phyloP scores from a whole-genome alignment of 35 echinoderm and acorn worm species.

The Apostichopus californicus region DNA sequence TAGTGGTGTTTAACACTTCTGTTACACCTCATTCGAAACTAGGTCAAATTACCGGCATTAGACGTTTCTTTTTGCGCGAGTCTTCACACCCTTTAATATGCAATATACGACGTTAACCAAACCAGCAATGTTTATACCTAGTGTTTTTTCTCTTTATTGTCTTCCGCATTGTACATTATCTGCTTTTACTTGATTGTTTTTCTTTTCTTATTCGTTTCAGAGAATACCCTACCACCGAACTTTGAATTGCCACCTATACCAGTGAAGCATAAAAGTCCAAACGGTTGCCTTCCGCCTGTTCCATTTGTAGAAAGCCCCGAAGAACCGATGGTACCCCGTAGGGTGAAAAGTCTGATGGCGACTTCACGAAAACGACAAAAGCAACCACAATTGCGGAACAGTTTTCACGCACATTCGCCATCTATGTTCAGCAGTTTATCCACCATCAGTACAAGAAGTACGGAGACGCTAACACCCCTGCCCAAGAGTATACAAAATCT shows the following conservation, averaged over 20 bases:
- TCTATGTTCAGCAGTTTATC: slow-evolving; percentile 54
- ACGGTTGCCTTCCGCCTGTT: slow-evolving; percentile 26
- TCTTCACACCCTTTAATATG: no score
- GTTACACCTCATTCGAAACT: no score
- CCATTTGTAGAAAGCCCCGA: neutral
- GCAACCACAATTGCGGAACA: slow-evolving; percentile 47
- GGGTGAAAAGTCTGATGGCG: slow-evolving; percentile 53
- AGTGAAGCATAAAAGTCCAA: neutral
- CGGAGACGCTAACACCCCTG: slow-evolving; percentile 40
- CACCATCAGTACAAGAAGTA: slow-evolving; percentile 24
- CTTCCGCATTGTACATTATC: no score
- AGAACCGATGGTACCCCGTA: slow-evolving; percentile 47
- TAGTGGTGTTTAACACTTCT: no score
- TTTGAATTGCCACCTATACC: slow-evolving; percentile 41
- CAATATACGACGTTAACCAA: no score
- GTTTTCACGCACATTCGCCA: slow-evolving; percentile 28
- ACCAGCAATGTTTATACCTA: no score
- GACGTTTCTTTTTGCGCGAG: no score
- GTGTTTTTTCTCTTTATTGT: no score
- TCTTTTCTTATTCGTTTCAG: neutral
- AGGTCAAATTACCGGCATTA: no score
- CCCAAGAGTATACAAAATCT: slow-evolving; percentile 53
- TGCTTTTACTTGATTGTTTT: no score
- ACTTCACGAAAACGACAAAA: slow-evolving; percentile 26
- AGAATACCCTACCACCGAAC: slow-evolving; percentile 17